Base-by-base conservation (phyloP, 2,888 invertebrate species). In the Leptinotarsa haldemani region DNA sequence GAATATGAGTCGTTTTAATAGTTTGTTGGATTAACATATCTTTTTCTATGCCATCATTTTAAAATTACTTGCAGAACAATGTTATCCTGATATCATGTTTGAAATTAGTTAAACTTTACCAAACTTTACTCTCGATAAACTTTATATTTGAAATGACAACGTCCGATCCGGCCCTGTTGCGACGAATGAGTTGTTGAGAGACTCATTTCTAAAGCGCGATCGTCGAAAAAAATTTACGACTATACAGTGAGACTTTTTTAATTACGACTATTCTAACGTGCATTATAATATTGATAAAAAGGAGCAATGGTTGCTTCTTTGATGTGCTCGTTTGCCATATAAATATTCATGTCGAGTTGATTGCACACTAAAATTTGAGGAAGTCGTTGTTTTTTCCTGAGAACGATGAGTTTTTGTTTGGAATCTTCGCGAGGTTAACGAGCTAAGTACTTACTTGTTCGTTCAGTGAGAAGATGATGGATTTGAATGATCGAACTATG, bases 291-390 rank as follows among this genome's bases (percentile, higher is more conserved):
- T 61, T 40, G 61, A 61, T 61, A 61, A 40, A 61, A 61, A 61
- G 61, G 16, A 61, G 61, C 61, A 61, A 30, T 61, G 61, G 30
- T 25, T 30, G n/a, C 40, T 7, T 40, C 25, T 61, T 56, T 40
- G 61, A 61, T 61, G 61, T 61, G 61, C 30, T 61, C 40, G 61
- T 61, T 61, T 61, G 61, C 61, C 61, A 61, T 16, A 61, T 61
- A 61, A 61, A 61, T 61, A 61, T 61, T 61, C 61, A 61, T 61
- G 61, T n/a, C 16, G 61, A 61, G 61, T 61, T 61, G 61, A 61
- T 61, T 61, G 61, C 61, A n/a, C 61, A 61, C 30, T 61, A 61
- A 40, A 61, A 61, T 61, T 61, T 61, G 61, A 61, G 61, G 61
- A 61, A 61, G 61, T 61, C 30, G n/a, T 61, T 16, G 40, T 61